These are phyloP conservation scores for Spodoptera picta DNA, from an alignment of 2,888 invertebrate species.

Conservation along the genomic window DNA sequence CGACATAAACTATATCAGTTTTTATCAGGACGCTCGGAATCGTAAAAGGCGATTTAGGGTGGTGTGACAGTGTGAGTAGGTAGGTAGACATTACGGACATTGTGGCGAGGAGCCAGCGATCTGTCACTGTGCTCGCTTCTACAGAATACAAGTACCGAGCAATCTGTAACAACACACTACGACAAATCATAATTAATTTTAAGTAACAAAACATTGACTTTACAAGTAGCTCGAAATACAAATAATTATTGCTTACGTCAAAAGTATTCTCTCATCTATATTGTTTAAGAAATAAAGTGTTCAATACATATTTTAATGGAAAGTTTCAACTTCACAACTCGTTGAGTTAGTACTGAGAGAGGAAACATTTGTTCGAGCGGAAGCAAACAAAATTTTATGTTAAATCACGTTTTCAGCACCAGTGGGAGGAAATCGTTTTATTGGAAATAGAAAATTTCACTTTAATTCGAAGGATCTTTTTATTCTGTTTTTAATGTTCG, in stretches of 20 bases:
- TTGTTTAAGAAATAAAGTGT: constrained; percentile 8
- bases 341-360: constrained; percentile 26
- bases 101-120: constrained; percentile 38
- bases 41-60: constrained; percentile 36
- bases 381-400: constrained; percentile 56
- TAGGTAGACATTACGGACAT: constrained; percentile 12
- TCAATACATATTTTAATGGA: constrained; percentile 43
- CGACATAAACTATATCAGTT: constrained; percentile 31
- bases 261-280: background rate
- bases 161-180: background rate
- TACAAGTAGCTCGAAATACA: too few relatives aligned
- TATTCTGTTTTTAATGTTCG: constrained; percentile 12
- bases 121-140: constrained; percentile 25
- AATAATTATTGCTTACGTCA: too few relatives aligned
- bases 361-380: constrained; percentile 47
- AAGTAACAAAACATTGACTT: too few relatives aligned
- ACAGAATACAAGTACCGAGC: constrained; percentile 20
- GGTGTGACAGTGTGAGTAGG: constrained; percentile 17
- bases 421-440: constrained; percentile 46
- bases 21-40: constrained; percentile 27
- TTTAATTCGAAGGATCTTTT: constrained; percentile 32
- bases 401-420: constrained; percentile 51
- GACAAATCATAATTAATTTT: constrained; percentile 17
- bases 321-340: constrained; percentile 42
- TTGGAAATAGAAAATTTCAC: constrained; percentile 38